Conservation (phyloP, 2,113 vertebrate genomes). For the Leucopsar rothschildi region DNA sequence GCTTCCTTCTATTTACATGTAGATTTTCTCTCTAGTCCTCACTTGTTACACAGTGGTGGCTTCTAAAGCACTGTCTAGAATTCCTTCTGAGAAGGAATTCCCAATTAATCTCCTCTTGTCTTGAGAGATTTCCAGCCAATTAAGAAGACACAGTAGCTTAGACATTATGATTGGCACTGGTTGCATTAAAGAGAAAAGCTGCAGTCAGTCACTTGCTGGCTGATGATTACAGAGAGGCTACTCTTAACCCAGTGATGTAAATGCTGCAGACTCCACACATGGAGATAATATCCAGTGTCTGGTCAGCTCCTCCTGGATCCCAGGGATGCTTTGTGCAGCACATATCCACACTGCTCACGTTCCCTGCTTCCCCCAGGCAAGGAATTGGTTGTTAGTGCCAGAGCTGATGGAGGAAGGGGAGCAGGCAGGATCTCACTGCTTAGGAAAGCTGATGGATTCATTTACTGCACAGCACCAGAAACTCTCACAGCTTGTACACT, state of each 20-base stretch:
- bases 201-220: not conserved
- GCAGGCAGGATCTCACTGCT: not conserved
- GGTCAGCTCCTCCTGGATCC: not conserved
- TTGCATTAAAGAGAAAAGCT: not conserved
- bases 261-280: not conserved
- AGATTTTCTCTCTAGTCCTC: not conserved
- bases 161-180: not conserved
- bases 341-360: not conserved
- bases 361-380: not conserved
- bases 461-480: not conserved
- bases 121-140: conserved; percentile 17
- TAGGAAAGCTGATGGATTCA: not conserved
- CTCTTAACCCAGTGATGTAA: not conserved
- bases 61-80: not conserved
- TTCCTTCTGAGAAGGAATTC: not conserved
- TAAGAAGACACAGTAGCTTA: not conserved
- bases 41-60: not conserved
- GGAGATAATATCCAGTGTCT: not conserved
- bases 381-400: not conserved
- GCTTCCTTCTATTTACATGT: not conserved
- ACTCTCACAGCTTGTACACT: not conserved
- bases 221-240: conserved; percentile 12
- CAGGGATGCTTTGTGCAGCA: not conserved
- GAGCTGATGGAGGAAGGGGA: not conserved
- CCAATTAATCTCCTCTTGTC: not conserved